These are phyloP conservation scores for Conus betulinus DNA, from an alignment of 1,140 invertebrate genomes.

Conservation along the genomic window DNA sequence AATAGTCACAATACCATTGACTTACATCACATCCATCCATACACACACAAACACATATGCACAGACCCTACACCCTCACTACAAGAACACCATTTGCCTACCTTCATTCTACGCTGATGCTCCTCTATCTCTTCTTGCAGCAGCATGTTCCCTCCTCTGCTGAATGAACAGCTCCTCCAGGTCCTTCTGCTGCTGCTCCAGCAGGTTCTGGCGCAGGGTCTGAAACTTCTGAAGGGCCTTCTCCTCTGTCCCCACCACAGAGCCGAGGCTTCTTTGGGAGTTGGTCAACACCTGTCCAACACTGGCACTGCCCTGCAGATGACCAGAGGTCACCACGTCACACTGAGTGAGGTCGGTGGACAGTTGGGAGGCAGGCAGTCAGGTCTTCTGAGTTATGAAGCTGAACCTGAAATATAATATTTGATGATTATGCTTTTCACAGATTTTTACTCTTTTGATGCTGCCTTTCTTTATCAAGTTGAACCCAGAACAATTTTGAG, in stretches of 20 bases:
- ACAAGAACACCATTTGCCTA: background rate
- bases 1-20: too few species aligned
- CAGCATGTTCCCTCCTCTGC: slow-evolving; percentile 57
- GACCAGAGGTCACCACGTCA: background rate
- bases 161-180: slow-evolving; percentile 57
- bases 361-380: slow-evolving; percentile 1
- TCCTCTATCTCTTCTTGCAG: slow-evolving; percentile 57
- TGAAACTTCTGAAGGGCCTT: slow-evolving; percentile 49
- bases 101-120: slow-evolving; percentile 46
- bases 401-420: slow-evolving; percentile 50
- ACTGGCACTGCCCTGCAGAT: slow-evolving; percentile 24
- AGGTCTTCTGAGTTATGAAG: slow-evolving; percentile 57
- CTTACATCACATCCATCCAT: background rate
- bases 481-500: too few species aligned
- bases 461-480: too few species aligned
- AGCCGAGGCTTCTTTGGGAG: background rate
- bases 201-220: slow-evolving; percentile 48
- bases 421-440: slow-evolving; percentile 37
- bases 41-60: background rate
- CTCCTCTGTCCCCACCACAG: background rate
- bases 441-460: too few species aligned
- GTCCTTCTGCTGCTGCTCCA: slow-evolving; percentile 59
- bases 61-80: background rate
- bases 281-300: slow-evolving; percentile 38
- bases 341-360: background rate